Evolutionary conservation across 2,113 vertebrate genomes (phyloP).

Genomic region (Peromyscus californicus): DNA sequence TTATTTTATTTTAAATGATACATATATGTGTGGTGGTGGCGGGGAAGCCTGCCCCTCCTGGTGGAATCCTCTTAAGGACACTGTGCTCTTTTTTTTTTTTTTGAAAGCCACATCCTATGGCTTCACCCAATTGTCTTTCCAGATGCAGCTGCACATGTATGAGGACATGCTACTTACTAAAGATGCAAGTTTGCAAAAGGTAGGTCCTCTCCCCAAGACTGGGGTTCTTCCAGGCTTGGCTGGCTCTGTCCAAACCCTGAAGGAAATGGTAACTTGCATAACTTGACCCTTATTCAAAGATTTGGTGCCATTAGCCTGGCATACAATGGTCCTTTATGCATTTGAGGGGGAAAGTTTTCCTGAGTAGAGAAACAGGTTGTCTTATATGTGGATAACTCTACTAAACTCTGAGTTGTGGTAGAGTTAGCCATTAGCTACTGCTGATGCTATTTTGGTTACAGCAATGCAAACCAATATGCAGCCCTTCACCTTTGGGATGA

Average conservation of each 20-base stretch:
- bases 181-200: constrained; percentile 90
- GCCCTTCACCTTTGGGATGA: neutral
- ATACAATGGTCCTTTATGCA: neutral
- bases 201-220: constrained; percentile 76
- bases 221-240: neutral
- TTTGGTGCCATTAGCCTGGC: neutral
- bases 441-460: neutral
- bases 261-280: neutral
- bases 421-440: neutral
- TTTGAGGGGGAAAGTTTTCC: neutral
- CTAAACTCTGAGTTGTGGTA: neutral
- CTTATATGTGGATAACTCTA: neutral
- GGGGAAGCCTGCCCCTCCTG: neutral
- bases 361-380: neutral
- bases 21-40: neutral
- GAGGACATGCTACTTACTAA: constrained; percentile 88
- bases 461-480: neutral
- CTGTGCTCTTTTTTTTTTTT: neutral
- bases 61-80: neutral
- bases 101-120: neutral
- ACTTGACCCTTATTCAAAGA: neutral
- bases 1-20: neutral
- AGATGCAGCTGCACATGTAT: constrained; percentile 90
- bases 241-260: neutral
- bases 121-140: neutral